These are phyloP conservation scores for Amniataba percoides DNA, from an alignment of 2,797 vertebrate genomes.

Conservation along the genomic window DNA sequence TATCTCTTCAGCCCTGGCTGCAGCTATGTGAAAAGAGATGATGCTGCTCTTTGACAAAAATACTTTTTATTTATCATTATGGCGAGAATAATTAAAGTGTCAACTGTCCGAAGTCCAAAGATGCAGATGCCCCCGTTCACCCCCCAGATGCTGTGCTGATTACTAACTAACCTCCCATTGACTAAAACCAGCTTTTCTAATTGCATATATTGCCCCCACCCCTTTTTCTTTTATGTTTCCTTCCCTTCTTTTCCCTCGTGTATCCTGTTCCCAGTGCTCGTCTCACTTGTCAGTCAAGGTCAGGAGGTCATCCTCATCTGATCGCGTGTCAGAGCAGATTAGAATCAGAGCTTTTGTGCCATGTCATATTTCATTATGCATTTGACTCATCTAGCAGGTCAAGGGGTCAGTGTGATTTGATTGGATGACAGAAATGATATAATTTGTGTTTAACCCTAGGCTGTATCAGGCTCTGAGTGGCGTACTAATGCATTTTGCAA, in stretches of 20 bases:
- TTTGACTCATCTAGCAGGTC: slow-evolving; percentile 88
- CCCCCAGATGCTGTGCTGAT: slow-evolving; percentile 60
- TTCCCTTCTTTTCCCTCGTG: slow-evolving; percentile 67
- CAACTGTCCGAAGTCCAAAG: slow-evolving; percentile 46
- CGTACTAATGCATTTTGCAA: slow-evolving; percentile 74
- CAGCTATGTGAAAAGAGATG: slow-evolving; percentile 24
- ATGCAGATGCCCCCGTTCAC: slow-evolving; percentile 59
- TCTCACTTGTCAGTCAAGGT: slow-evolving; percentile 87
- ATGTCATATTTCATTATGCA: slow-evolving; percentile 90
- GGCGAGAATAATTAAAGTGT: slow-evolving; percentile 41
- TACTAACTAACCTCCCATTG: slow-evolving; percentile 66
- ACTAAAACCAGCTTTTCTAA: slow-evolving; percentile 65
- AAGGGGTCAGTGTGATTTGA: slow-evolving; percentile 86
- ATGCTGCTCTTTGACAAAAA: slow-evolving; percentile 24
- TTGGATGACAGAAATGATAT: slow-evolving; percentile 89
- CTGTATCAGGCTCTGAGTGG: slow-evolving; percentile 81
- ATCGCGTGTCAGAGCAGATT: slow-evolving; percentile 90
- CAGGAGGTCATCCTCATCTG: slow-evolving; percentile 86
- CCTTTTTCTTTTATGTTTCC: slow-evolving; percentile 67
- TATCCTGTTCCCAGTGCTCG: slow-evolving; percentile 72
- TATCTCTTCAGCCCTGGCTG: slow-evolving; percentile 37
- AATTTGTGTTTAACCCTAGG: slow-evolving; percentile 83
- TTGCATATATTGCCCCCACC: slow-evolving; percentile 43
- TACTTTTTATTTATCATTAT: slow-evolving; percentile 30
- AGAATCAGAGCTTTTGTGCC: slow-evolving; percentile 86